Conservation (phyloP, 1,140 invertebrate genomes). For the Coenobita brevimanus region DNA sequence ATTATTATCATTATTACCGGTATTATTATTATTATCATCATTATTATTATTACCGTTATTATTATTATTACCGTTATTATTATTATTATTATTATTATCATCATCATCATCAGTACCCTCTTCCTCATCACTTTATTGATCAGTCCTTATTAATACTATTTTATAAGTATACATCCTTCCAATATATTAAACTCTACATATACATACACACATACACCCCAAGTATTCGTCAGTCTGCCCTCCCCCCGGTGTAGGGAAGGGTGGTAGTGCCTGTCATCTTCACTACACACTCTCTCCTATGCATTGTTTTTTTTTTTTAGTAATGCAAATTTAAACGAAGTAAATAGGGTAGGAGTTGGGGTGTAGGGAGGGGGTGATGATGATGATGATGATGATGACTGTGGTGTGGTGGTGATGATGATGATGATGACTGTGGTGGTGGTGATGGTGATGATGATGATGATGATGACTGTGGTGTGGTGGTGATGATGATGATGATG, state of each 20-base stretch:
- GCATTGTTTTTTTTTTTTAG: not conserved
- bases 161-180: not conserved
- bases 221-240: not conserved
- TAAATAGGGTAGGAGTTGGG: not conserved
- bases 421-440: too few species aligned
- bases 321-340: not conserved
- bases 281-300: not conserved
- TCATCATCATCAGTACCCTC: not conserved
- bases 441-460: not conserved
- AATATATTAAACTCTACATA: not conserved
- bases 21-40: not conserved
- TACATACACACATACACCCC: not conserved
- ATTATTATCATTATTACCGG: not conserved
- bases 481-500: too few species aligned
- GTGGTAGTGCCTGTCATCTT: too few species aligned
- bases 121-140: not conserved
- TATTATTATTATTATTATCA: conserved; percentile 4
- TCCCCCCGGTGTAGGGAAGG: too few species aligned
- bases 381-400: too few species aligned
- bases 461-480: too few species aligned
- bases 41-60: conserved; percentile 4
- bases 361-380: too few species aligned
- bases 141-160: not conserved
- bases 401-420: too few species aligned
- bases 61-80: conserved; percentile 4